A percentile compares a stretch with the other conserved stretches of the same genome.
Conservation (phyloP, 2,113 vertebrate genomes). For the Emydocephalus ijimae region DNA sequence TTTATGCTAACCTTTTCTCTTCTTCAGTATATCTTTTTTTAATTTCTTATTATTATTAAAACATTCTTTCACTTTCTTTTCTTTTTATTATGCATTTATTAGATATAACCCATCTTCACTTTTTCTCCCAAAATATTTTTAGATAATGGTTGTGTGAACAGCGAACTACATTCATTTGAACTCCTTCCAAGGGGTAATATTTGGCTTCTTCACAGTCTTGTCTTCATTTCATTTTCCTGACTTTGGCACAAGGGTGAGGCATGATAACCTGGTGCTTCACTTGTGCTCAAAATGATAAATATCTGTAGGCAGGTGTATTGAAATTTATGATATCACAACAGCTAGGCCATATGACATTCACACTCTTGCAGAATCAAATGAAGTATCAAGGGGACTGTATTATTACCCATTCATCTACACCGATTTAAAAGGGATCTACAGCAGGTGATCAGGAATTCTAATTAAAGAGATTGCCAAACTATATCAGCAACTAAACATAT, state of each 20-base stretch:
- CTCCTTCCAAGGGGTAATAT: too few relatives aligned
- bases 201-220: background rate
- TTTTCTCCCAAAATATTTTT: background rate
- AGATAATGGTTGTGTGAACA: background rate
- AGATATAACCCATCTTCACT: background rate
- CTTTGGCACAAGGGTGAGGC: background rate
- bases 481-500: background rate
- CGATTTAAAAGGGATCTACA: background rate
- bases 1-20: background rate
- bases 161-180: background rate
- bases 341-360: background rate
- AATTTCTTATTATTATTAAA: background rate
- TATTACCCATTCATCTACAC: background rate
- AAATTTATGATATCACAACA: background rate
- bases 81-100: background rate
- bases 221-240: background rate
- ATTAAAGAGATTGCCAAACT: background rate
- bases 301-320: background rate
- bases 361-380: background rate
- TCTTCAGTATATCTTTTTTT: background rate
- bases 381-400: background rate
- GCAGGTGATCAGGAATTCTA: background rate
- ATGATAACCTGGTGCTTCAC: background rate
- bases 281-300: background rate
- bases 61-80: background rate